A percentile compares a stretch with the other conserved stretches of the same genome.
Conservation (phyloP, 2,113 vertebrate genomes). For the Muntiacus reevesi region DNA sequence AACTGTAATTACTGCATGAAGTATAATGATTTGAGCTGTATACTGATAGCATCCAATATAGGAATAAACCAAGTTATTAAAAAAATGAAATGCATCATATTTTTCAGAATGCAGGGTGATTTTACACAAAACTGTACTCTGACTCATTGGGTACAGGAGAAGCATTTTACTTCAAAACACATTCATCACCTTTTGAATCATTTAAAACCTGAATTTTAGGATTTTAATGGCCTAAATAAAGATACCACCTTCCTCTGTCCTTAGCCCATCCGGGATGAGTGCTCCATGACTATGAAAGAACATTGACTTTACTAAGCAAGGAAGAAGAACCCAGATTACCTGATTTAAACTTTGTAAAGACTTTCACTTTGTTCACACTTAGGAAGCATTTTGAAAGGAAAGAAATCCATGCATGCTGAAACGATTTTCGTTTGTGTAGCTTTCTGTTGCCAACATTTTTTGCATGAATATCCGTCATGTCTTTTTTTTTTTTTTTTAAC, state of each 20-base stretch:
- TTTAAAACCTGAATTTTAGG: slow-evolving; percentile 14
- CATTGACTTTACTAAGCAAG: background rate
- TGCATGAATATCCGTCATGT: background rate
- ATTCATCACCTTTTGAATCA: background rate
- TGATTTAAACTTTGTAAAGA: background rate
- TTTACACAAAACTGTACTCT: background rate
- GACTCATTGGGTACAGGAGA: background rate
- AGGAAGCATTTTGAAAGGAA: background rate
- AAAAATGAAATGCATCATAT: background rate
- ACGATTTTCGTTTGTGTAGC: background rate
- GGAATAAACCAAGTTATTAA: background rate
- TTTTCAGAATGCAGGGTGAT: background rate
- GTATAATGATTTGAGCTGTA: background rate
- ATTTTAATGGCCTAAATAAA: background rate
- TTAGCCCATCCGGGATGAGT: background rate
- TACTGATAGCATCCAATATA: background rate
- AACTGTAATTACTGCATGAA: background rate
- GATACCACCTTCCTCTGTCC: background rate
- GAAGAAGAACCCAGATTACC: background rate
- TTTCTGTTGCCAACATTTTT: background rate
- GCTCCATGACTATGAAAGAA: background rate
- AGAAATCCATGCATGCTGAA: background rate
- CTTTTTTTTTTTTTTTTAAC: background rate
- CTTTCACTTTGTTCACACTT: background rate
- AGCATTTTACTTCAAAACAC: background rate